Conservation (phyloP, 1,140 invertebrate genomes). For the Littorina saxatilis region DNA sequence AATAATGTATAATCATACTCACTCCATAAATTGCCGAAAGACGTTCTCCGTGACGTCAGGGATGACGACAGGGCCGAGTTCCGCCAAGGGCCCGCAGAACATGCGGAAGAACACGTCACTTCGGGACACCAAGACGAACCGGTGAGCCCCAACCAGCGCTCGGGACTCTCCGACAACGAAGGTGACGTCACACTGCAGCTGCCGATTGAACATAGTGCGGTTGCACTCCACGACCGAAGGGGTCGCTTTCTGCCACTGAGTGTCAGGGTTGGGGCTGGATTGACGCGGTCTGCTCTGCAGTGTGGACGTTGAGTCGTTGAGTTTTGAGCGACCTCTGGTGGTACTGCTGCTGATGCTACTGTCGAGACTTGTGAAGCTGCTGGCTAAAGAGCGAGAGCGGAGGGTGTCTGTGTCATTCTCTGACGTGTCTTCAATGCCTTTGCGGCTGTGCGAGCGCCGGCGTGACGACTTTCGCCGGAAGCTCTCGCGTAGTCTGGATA, state of each 20-base stretch:
- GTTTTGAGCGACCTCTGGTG: neutral
- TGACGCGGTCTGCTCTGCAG: neutral
- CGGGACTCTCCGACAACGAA: slow-evolving; percentile 55
- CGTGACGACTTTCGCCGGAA: slow-evolving; percentile 24
- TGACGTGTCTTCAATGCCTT: neutral
- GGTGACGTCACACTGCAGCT: slow-evolving; percentile 59
- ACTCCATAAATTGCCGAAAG: slow-evolving; percentile 59
- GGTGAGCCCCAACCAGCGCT: slow-evolving; percentile 55
- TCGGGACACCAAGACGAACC: slow-evolving; percentile 58
- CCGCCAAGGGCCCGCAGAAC: slow-evolving; percentile 57
- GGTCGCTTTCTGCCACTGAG: slow-evolving; percentile 6
- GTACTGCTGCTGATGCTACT: neutral
- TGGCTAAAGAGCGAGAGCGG: neutral
- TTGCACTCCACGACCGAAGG: slow-evolving; percentile 52
- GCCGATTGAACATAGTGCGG: slow-evolving; percentile 56
- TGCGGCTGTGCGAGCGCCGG: neutral
- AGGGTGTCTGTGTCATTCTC: neutral
- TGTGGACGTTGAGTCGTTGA: neutral
- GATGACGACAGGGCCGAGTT: slow-evolving; percentile 48
- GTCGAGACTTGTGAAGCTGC: slow-evolving; percentile 4
- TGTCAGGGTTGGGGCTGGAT: neutral
- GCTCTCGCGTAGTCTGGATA: slow-evolving; percentile 27
- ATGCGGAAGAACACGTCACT: slow-evolving; percentile 64
- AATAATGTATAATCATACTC: too few species aligned
- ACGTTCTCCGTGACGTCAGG: slow-evolving; percentile 57